Conservation (phyloP, 2,888 invertebrate genomes). For the Platerodrilus igneus region DNA sequence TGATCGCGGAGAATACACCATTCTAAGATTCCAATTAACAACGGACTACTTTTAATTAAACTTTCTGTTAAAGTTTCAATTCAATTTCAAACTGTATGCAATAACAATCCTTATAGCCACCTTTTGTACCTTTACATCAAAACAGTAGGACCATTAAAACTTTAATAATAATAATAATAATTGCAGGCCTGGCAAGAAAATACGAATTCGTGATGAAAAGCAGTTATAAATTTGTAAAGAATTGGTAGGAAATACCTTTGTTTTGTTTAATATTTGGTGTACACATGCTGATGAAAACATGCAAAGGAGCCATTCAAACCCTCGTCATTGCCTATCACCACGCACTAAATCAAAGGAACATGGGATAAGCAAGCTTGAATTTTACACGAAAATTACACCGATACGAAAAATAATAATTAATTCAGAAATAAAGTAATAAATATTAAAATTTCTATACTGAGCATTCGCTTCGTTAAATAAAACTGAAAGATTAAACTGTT, state of each 20-base stretch:
- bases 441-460: slow-evolving; percentile 18
- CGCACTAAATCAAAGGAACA: slow-evolving; percentile 30
- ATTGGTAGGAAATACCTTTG: slow-evolving; percentile 22
- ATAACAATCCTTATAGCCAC: no score
- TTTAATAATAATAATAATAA: no score
- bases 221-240: slow-evolving; percentile 24
- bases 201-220: slow-evolving; percentile 22
- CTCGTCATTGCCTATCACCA: slow-evolving; percentile 29
- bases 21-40: no score
- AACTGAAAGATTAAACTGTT: slow-evolving; percentile 17
- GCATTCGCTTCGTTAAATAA: slow-evolving; percentile 16
- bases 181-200: slow-evolving; percentile 19
- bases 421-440: slow-evolving; percentile 23
- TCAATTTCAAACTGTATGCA: no score
- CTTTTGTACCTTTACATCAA: no score
- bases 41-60: no score
- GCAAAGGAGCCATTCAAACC: slow-evolving; percentile 25
- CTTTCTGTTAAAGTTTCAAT: no score
- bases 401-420: slow-evolving; percentile 16
- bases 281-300: slow-evolving; percentile 28
- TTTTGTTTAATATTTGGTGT: slow-evolving; percentile 27
- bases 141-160: slow-evolving; percentile 22
- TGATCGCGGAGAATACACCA: no score
- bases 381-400: slow-evolving; percentile 19
- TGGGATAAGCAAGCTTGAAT: slow-evolving; percentile 16